These are phyloP conservation scores for Sula dactylatra DNA, from an alignment of 2,113 vertebrate species.

Conservation along the genomic window DNA sequence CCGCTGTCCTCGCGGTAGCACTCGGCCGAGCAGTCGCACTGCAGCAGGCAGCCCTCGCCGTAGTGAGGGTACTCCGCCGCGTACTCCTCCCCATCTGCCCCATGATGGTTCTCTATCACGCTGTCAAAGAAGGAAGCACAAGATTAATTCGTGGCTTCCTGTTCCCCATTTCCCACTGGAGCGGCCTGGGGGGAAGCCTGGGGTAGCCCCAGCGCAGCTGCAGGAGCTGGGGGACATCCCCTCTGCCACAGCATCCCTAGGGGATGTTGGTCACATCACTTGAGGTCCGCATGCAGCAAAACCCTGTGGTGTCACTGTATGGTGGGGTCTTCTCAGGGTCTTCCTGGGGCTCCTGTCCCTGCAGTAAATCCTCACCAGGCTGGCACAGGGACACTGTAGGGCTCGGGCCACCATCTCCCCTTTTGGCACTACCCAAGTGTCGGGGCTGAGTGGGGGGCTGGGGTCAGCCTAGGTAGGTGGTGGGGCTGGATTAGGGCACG, in stretches of 20 bases:
- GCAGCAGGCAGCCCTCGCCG: constrained; percentile 73
- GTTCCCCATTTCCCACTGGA: accelerated
- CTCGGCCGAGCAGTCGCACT: constrained; percentile 78
- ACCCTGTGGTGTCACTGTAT: accelerated
- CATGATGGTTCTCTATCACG: constrained; percentile 74
- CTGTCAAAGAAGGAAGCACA: constrained; percentile 12
- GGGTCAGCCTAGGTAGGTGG: neutral
- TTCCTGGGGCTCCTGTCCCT: neutral
- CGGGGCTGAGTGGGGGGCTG: accelerated
- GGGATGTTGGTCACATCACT: neutral
- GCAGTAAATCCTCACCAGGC: neutral
- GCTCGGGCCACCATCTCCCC: neutral
- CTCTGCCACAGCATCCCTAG: neutral
- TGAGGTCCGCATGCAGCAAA: neutral
- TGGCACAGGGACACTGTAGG: neutral
- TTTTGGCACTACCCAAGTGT: neutral
- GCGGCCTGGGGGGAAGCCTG: neutral
- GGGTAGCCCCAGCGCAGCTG: neutral
- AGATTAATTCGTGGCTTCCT: neutral
- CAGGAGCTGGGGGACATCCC: neutral
- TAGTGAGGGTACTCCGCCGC: constrained; percentile 69
- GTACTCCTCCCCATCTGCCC: constrained; percentile 67
- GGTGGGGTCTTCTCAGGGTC: neutral
- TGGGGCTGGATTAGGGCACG: neutral
- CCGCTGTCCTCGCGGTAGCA: constrained; percentile 76